Evolutionary conservation across 2,888 invertebrate species (phyloP).

Genomic region (Luperina nickerlii): DNA sequence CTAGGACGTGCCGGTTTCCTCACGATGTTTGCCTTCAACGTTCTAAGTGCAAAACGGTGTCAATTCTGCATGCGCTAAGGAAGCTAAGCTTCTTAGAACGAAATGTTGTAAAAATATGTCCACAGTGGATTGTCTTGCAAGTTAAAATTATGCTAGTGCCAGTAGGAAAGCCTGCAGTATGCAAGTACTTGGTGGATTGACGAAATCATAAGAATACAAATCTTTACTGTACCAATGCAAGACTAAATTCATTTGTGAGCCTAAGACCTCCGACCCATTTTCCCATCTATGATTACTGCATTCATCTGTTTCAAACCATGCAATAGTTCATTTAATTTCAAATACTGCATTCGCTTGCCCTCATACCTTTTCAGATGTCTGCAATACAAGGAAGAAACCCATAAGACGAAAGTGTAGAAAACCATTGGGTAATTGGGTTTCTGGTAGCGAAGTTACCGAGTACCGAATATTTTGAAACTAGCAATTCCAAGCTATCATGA

Average conservation of each 20-base stretch:
- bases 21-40: not conserved
- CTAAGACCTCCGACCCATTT: slow-evolving; percentile 35
- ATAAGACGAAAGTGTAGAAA: slow-evolving; percentile 46
- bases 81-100: not conserved
- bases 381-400: slow-evolving; percentile 60
- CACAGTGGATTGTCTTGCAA: not conserved
- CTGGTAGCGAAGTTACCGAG: no score
- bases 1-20: not conserved
- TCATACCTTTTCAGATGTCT: slow-evolving; percentile 32
- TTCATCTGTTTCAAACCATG: slow-evolving; percentile 36
- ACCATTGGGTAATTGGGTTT: not conserved
- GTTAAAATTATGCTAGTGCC: not conserved
- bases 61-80: not conserved
- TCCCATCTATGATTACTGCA: slow-evolving; percentile 41
- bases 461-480: slow-evolving; percentile 64
- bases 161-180: not conserved
- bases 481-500: slow-evolving; percentile 60
- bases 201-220: not conserved
- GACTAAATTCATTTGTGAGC: slow-evolving; percentile 13
- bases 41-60: not conserved
- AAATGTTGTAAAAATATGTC: not conserved
- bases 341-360: slow-evolving; percentile 26
- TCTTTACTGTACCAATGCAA: not conserved
- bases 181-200: not conserved
- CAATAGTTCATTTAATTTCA: slow-evolving; percentile 50